Base-by-base conservation (phyloP, 1,140 invertebrate species). In the Drosophila nebulosa region DNA sequence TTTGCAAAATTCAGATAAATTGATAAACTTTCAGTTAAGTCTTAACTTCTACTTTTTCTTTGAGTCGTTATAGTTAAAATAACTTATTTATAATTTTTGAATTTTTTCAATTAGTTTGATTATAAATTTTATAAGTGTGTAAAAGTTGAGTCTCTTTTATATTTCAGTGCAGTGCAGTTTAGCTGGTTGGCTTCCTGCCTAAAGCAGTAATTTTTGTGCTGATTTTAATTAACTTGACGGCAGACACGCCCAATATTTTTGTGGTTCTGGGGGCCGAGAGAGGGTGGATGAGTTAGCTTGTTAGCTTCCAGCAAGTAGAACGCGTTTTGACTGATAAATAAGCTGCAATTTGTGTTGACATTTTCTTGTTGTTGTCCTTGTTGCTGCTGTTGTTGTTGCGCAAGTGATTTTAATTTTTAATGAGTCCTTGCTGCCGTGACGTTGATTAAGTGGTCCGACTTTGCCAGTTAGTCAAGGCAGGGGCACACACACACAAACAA, bases 291-390 rank as follows among this genome's bases (percentile, higher is more conserved):
- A 35, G 21, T 32, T 12, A 26, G 14, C n/a, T 51, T 22, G 21
- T 32, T 42, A 32, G 30, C 14, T 14, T 9, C 14, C 10, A 46
- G 35, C 35, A 62, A 80, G 39, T 46, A 78, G 42, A 55, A 16
- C 57, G 62, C 70, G 36, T 59, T 53, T 57, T 39, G 77, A 81
- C 74, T 89, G 85, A 89, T 74, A 89, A 89, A 89, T 85, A 89
- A 80, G 85, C 85, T 89, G 79, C 74, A 89, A 85, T 89, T 89
- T 89, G 69, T 71, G 85, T 89, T 89, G 85, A 89, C 85, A 85
- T 89, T 85, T 89, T 78, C 32, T 64, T 81, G 69, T 55, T 55
- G 61, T 36, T 63, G 73, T 61, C 51, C 39, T 61, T 21, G 6
- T 18, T 21, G 16, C 80, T 78, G 18, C 61, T 81, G 69, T 55